A percentile compares a stretch with the other conserved stretches of the same genome.
phyloP scores from a whole-genome alignment of 2,888 invertebrate genomes.

The Hyposoter dolosus region DNA sequence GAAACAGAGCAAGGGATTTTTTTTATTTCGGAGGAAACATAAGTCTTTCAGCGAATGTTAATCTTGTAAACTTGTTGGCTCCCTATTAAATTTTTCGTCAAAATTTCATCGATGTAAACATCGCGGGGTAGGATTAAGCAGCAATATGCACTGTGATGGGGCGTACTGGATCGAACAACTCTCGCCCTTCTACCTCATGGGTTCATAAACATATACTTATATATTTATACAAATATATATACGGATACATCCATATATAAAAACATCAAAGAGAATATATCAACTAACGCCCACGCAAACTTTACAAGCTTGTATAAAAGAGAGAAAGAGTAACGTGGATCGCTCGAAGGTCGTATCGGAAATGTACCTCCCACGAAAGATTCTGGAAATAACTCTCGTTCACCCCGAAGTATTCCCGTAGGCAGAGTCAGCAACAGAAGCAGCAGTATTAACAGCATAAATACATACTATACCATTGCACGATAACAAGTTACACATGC shows the following conservation, averaged over 20 bases:
- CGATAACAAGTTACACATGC: slow-evolving; percentile 11
- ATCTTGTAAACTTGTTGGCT: not conserved
- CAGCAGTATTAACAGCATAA: slow-evolving; percentile 44
- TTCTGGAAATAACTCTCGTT: slow-evolving; percentile 74
- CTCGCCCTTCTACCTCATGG: not conserved
- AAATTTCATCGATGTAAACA: not conserved
- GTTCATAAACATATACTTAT: not conserved
- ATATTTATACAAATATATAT: slow-evolving; percentile 11
- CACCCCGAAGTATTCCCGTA: slow-evolving; percentile 54
- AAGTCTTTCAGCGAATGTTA: not conserved
- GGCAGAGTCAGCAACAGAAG: slow-evolving; percentile 61
- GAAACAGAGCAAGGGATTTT: not conserved
- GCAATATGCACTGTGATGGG: not conserved
- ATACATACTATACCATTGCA: slow-evolving; percentile 30
- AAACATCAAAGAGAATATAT: slow-evolving; percentile 51
- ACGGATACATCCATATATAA: not conserved
- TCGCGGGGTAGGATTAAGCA: not conserved
- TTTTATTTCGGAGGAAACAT: not conserved
- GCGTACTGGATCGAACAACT: slow-evolving; percentile 9
- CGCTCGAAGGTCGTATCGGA: slow-evolving; percentile 74
- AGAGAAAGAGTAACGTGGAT: slow-evolving; percentile 47
- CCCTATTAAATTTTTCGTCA: not conserved
- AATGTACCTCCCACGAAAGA: slow-evolving; percentile 74
- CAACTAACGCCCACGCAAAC: slow-evolving; percentile 67
- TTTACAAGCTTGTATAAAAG: slow-evolving; percentile 53